Percentiles rank a stretch among this genome's conserved stretches.
Evolutionary conservation across 2,797 vertebrate genomes (phyloP).

Genomic region (Anguilla anguilla): DNA sequence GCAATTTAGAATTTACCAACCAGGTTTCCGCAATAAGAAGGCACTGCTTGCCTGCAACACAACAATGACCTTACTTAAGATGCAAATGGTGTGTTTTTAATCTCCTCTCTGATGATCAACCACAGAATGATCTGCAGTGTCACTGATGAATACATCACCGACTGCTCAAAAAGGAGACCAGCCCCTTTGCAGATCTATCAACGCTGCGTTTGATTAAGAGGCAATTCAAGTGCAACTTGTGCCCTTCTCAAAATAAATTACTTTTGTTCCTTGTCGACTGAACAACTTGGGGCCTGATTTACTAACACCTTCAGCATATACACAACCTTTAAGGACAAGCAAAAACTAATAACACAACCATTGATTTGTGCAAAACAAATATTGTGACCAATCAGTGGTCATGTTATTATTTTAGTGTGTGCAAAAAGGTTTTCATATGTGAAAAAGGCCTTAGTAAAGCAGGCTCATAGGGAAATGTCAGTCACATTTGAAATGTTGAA

Average conservation of each 20-base stretch:
- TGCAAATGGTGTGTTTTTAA: background rate
- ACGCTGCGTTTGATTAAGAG: background rate
- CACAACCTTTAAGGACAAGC: too few relatives aligned
- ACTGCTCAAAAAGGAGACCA: background rate
- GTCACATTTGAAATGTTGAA: background rate
- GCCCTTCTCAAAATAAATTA: background rate
- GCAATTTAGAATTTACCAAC: background rate
- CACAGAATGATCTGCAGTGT: background rate
- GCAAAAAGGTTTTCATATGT: too few relatives aligned
- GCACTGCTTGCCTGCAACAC: background rate
- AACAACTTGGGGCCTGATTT: background rate
- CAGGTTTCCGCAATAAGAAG: background rate
- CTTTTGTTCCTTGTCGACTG: background rate
- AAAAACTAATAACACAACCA: too few relatives aligned
- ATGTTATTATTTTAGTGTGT: too few relatives aligned
- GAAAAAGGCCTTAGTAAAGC: too few relatives aligned
- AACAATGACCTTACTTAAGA: background rate
- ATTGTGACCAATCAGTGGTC: too few relatives aligned
- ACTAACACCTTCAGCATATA: too few relatives aligned
- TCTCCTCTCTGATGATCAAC: constrained; percentile 9
- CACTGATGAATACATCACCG: constrained; percentile 28
- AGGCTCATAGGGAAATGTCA: background rate
- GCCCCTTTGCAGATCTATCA: background rate
- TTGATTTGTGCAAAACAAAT: too few relatives aligned
- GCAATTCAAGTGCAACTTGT: background rate